Evolutionary conservation across 2,113 vertebrate genomes (phyloP).

Genomic region (Zonotrichia leucophrys): DNA sequence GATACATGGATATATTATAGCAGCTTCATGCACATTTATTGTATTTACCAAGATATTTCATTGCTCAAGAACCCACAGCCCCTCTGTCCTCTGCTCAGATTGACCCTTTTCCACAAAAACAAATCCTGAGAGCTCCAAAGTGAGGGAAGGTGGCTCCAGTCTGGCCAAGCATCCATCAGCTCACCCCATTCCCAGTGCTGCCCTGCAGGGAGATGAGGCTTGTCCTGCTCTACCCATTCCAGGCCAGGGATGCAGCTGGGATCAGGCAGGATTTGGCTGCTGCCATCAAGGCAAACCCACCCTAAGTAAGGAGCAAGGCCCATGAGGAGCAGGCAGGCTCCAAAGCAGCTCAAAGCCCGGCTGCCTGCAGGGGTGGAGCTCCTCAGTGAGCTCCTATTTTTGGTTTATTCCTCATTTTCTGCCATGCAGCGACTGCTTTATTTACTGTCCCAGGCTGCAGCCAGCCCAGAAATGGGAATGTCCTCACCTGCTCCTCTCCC

Average conservation of each 20-base stretch:
- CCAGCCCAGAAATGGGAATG: neutral
- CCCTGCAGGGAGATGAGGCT: neutral
- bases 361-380: neutral
- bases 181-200: accelerated
- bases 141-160: neutral
- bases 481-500: neutral
- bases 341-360: neutral
- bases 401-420: neutral
- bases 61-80: accelerated
- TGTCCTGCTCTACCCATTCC: neutral
- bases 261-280: neutral
- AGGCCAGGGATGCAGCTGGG: neutral
- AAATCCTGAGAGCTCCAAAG: neutral
- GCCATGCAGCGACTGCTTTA: neutral
- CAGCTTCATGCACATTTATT: neutral
- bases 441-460: neutral
- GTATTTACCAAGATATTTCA: neutral
- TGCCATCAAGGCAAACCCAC: neutral
- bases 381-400: neutral
- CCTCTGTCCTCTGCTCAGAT: neutral
- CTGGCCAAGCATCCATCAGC: neutral
- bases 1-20: accelerated
- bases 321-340: neutral
- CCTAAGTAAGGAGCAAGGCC: neutral
- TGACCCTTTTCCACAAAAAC: neutral